Evolutionary conservation across 2,113 vertebrate species (phyloP), one percentile per base, ranked within the genome.

Genomic region (Lepisosteus oculatus): DNA sequence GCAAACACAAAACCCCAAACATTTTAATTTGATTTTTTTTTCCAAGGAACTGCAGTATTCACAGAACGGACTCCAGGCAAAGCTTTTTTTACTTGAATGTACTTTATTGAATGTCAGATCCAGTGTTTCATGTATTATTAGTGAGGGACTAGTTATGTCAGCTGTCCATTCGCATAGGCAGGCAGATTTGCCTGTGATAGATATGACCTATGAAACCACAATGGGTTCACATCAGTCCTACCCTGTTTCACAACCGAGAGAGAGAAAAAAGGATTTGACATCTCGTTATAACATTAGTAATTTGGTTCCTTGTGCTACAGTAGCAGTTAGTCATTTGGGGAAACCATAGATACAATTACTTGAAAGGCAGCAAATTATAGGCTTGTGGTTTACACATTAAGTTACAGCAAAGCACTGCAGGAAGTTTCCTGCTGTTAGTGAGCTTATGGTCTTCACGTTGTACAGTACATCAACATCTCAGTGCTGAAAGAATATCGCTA

Each of bases 91-190:
- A 8, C 11, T 59, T 43, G 57, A 59, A 59, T 59, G 3, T 67
- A 29, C n/a, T 51, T 61, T 65, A 68, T 43, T 68, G n/a, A 47
- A 55, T 68, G 65, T 68, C 41, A 63, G 43, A 69, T 13, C 8
- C 56, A 74, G 67, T 74, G 72, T 69, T 68, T 64, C 42, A 71
- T 71, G 44, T 41, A 69, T 12, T 55, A 45, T 14, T 41, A 45
- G 66, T 69, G 59, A 65, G 56, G 45, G 45, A 29, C 63, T 73
- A 57, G 59, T 29, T 57, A 69, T 67, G 54, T 54, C 8, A 54
- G 11, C 6, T 8, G 15, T 12, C 8, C 44, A 6, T 29, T 8
- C 15, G 2, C 66, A 29, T 68, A 3, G 66, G 66, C 45, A 67
- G 65, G 13, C 47, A 54, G 65, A 51, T 29, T 29, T 29, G 29